A percentile compares a stretch with the other conserved stretches of the same genome.
Evolutionary conservation across 1,140 invertebrate genomes (phyloP).

Genomic region (honey bee (Apis mellifera)): DNA sequence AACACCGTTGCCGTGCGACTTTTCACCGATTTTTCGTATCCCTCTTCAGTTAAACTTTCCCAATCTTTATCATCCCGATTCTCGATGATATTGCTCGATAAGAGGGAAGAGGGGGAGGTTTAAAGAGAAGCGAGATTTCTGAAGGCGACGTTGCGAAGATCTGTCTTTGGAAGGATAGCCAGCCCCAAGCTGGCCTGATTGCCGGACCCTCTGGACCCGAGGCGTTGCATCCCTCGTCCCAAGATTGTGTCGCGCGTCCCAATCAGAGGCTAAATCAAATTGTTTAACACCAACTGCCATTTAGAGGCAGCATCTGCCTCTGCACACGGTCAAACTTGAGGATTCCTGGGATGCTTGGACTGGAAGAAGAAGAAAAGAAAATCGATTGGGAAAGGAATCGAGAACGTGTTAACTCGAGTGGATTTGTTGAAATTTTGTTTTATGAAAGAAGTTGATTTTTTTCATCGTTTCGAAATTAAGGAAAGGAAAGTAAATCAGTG

Average conservation of each 20-base stretch:
- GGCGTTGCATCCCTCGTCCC: constrained; percentile 55
- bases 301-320: constrained; percentile 74
- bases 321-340: constrained; percentile 6
- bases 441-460: too few species aligned
- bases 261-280: constrained; percentile 78
- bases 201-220: constrained; percentile 63
- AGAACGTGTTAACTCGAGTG: too few species aligned
- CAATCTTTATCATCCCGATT: too few species aligned
- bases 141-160: constrained; percentile 19
- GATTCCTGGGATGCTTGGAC: constrained; percentile 10
- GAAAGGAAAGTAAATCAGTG: too few species aligned
- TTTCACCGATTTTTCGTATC: too few species aligned
- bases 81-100: too few species aligned
- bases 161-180: constrained; percentile 17
- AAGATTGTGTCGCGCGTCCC: constrained; percentile 66
- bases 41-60: neutral
- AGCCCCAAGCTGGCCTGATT: constrained; percentile 75
- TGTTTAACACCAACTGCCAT: constrained; percentile 79
- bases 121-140: neutral
- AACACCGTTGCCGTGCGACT: neutral
- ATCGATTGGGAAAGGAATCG: neutral
- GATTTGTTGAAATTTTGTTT: too few species aligned
- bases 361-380: constrained; percentile 5
- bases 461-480: too few species aligned
- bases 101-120: too few species aligned